Conservation (phyloP, 2,797 vertebrate genomes). For the Perodicticus potto region DNA sequence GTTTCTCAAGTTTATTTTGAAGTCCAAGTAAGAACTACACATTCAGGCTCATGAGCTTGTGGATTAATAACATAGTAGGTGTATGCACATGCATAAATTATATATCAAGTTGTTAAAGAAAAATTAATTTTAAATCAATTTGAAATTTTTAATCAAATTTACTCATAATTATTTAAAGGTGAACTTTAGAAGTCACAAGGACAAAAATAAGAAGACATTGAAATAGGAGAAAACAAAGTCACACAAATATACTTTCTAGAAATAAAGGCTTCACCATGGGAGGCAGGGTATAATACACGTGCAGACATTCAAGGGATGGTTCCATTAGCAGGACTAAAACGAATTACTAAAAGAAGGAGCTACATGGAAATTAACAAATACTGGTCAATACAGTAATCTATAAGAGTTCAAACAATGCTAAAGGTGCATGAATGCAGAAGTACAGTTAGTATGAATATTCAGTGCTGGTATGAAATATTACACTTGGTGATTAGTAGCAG, state of each 20-base stretch:
- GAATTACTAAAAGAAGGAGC: neutral
- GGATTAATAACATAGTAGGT: neutral
- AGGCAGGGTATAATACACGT: neutral
- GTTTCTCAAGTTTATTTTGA: constrained; percentile 34
- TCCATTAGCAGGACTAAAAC: neutral
- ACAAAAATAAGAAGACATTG: constrained; percentile 47
- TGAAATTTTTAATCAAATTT: constrained; percentile 32
- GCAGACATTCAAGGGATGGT: neutral
- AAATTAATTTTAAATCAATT: neutral
- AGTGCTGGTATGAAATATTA: neutral
- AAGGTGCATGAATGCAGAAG: neutral
- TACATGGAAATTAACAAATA: constrained; percentile 43
- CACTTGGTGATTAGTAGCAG: neutral
- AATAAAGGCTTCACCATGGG: constrained; percentile 31
- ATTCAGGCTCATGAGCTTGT: neutral
- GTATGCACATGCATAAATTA: neutral
- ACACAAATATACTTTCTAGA: constrained; percentile 19
- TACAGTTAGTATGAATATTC: neutral
- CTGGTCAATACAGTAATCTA: neutral
- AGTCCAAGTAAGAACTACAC: constrained; percentile 54
- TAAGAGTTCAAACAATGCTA: neutral
- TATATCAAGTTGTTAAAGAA: neutral
- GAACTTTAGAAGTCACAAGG: neutral
- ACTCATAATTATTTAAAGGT: neutral
- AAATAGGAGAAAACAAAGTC: neutral